Evolutionary conservation across 2,888 invertebrate genomes (phyloP), one percentile per base, ranked within the genome.

Genomic region (Dryococelus australis): DNA sequence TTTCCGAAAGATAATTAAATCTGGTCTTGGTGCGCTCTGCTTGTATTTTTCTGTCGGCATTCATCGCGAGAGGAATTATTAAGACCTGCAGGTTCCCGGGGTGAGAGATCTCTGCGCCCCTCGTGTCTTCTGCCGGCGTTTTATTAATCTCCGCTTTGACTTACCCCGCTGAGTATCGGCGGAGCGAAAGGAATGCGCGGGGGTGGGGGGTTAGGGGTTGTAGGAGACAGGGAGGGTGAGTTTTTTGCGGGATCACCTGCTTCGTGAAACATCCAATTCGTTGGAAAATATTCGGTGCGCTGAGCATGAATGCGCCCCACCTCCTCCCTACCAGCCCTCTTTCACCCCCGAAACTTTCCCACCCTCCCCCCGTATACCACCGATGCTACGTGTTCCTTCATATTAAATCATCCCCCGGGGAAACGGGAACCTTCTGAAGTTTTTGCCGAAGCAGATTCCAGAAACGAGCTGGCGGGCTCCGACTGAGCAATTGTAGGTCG

Each of bases 181-280:
- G 65, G 65, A n/a, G 65, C 65, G 65, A 24, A 65, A 65, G 65
- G 65, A 65, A 65, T 65, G 10, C 20, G n/a, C 8, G 65, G 16
- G 24, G n/a, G n/a, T n/a, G 6, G 24, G 65, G 20, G n/a, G 65
- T 20, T 8, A 65, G n/a, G 65, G 65, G 65, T 35, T 35, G 47
- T 13, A 65, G n/a, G 65, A 65, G 65, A 10, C 20, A 0, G 16
- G 65, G 65, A 8, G 24, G 65, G 1, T 8, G 8, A 6, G 47
- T 47, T 47, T 47, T 65, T 65, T 65, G 65, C 20, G 65, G 65
- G 24, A 65, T 65, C 65, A 65, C 65, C 65, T 65, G 65, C 65
- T 65, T 65, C 65, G 65, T n/a, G 65, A 65, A 65, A 65, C 65
- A 65, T n/a, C 65, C 65, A 65, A 65, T 65, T 65, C n/a, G 65